These are phyloP conservation scores for Agraylea sexmaculata DNA, from an alignment of 1,140 invertebrate species.

Conservation along the genomic window DNA sequence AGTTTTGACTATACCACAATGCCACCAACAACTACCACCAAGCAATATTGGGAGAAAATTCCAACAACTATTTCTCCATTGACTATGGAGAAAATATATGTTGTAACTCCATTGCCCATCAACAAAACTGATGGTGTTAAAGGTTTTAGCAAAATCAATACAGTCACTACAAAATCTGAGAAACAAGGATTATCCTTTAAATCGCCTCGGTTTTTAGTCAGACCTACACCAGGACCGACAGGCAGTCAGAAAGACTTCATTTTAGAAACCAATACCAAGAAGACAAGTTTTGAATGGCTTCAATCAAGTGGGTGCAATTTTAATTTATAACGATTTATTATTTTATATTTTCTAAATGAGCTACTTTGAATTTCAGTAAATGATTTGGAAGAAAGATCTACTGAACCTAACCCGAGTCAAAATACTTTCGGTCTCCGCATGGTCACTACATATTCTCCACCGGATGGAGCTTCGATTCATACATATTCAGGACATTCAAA, in stretches of 20 bases:
- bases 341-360: constrained; percentile 7
- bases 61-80: constrained; percentile 56
- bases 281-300: constrained; percentile 34
- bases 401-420: constrained; percentile 12
- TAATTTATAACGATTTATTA: constrained; percentile 15
- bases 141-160: constrained; percentile 14
- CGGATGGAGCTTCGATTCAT: constrained; percentile 15
- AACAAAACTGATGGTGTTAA: constrained; percentile 25
- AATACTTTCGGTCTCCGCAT: constrained; percentile 14
- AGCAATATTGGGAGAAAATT: constrained; percentile 48
- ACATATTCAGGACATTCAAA: constrained; percentile 36
- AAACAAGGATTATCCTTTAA: constrained; percentile 34
- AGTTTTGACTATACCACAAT: constrained; percentile 13
- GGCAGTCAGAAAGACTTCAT: constrained; percentile 27
- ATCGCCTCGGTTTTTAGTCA: constrained; percentile 45
- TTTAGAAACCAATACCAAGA: constrained; percentile 29
- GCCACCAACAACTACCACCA: constrained; percentile 27
- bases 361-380: constrained; percentile 38
- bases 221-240: constrained; percentile 40
- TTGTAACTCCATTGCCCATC: constrained; percentile 58
- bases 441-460: constrained; percentile 17
- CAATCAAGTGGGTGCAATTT: constrained; percentile 39
- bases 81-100: constrained; percentile 65
- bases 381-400: constrained; percentile 35
- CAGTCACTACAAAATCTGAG: constrained; percentile 27